These are phyloP conservation scores for Lepidocyrtoides sp. DNA, from an alignment of 2,888 invertebrate genomes.

Conservation along the genomic window DNA sequence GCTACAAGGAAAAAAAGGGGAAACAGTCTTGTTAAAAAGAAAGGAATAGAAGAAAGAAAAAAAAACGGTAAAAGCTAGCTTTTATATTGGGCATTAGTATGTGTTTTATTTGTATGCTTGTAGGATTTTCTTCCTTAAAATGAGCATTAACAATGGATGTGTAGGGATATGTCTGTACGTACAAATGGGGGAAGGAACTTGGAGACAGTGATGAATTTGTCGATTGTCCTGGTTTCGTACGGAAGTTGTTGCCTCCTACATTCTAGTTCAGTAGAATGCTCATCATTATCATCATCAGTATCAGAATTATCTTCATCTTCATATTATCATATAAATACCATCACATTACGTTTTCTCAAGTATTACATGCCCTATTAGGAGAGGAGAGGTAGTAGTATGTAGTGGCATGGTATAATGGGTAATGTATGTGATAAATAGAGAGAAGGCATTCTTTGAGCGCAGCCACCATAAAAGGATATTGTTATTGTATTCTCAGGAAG, in stretches of 20 bases:
- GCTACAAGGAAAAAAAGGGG: no score
- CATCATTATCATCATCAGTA: background rate
- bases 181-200: slow-evolving; percentile 53
- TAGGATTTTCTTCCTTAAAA: no score
- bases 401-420: background rate
- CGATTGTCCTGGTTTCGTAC: slow-evolving; percentile 72
- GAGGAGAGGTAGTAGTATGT: background rate
- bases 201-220: slow-evolving; percentile 78
- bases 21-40: background rate
- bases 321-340: background rate
- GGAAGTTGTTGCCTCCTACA: slow-evolving; percentile 61
- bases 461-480: background rate
- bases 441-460: background rate
- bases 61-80: background rate
- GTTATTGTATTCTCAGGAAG: background rate
- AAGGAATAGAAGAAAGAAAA: background rate
- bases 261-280: background rate
- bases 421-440: background rate
- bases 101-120: background rate
- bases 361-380: background rate
- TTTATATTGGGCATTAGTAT: no score
- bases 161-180: background rate
- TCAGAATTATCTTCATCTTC: background rate
- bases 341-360: background rate
- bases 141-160: background rate